Evolutionary conservation across 2,888 invertebrate genomes (phyloP), one percentile per base, ranked within the genome.

Genomic region (Pyrgus malvae): DNA sequence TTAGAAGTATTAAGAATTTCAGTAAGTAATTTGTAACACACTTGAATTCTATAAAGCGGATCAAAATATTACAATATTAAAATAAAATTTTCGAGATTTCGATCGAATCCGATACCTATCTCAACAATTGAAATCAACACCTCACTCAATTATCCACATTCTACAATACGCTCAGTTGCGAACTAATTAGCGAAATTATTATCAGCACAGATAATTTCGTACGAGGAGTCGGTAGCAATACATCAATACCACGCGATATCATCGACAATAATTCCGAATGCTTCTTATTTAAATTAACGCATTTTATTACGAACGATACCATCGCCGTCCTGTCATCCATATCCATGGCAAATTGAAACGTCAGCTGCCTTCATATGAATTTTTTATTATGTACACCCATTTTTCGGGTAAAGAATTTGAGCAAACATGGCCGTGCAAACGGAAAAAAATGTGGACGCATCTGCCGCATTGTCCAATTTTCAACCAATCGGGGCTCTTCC

Each of bases 401-500:
- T 67, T 68, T 69, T 69, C 66, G 68, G 67, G 65, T 68, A 68
- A 68, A 72, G 70, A 72, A 74, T 72, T 69, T 69, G 68, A 80
- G 81, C 84, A 88, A 89, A 89, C 79, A 89, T 87, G 86, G 89
- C 87, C 67, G 80, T 68, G 81, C 40, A 54, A 54, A 38, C 78
- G 60, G 76, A 66, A 61, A 67, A 68, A 69, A 69, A 76, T 69
- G 63, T 66, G 74, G 78, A 73, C 86, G 82, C 88, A 90, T 90
- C 89, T 90, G 88, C 85, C 76, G 77, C 69, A 85, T 89, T 88
- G 88, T 87, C 77, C 84, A 86, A 86, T 83, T 80, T 73, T 71
- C 80, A 71, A 74, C 88, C 89, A 88, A 89, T 88, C 64, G 78
- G 72, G 62, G 62, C 70, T 74, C 62, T 66, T 83, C 82, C 78